phyloP scores from a whole-genome alignment of 2,888 invertebrate genomes.

The Loripinus fragilis region DNA sequence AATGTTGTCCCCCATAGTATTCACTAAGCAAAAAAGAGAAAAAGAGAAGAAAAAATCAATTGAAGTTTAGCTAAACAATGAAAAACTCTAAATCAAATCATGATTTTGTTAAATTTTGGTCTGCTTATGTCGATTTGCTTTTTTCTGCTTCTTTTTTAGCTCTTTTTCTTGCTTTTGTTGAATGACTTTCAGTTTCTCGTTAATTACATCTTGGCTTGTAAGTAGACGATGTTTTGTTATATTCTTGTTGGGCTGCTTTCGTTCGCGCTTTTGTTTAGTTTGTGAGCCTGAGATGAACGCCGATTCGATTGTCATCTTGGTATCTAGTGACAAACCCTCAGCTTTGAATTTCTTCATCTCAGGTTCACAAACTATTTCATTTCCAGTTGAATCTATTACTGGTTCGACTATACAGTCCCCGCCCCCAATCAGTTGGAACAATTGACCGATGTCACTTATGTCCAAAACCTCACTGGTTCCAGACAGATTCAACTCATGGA shows the following conservation, averaged over 20 bases:
- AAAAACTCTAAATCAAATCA: background rate
- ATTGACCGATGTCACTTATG: conserved; percentile 14
- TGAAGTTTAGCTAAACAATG: background rate
- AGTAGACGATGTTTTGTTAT: conserved; percentile 32
- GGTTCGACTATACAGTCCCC: conserved; percentile 16
- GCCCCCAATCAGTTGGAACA: conserved; percentile 19
- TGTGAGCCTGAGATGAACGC: conserved; percentile 4
- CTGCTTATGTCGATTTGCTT: background rate
- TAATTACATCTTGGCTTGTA: conserved; percentile 17
- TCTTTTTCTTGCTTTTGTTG: background rate
- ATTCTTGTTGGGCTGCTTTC: conserved; percentile 1
- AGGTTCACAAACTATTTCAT: conserved; percentile 22
- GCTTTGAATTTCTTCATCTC: background rate
- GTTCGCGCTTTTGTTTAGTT: background rate
- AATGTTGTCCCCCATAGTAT: background rate
- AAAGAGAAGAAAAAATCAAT: background rate
- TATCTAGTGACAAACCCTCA: background rate
- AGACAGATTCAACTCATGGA: background rate
- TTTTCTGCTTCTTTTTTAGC: background rate
- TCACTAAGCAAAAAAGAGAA: background rate
- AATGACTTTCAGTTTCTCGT: background rate
- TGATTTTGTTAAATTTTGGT: background rate
- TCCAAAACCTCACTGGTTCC: conserved; percentile 20
- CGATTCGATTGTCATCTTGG: background rate
- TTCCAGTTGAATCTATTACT: conserved; percentile 3